phyloP scores from a whole-genome alignment of 2,113 vertebrate genomes.

The Lepisosteus osseus region DNA sequence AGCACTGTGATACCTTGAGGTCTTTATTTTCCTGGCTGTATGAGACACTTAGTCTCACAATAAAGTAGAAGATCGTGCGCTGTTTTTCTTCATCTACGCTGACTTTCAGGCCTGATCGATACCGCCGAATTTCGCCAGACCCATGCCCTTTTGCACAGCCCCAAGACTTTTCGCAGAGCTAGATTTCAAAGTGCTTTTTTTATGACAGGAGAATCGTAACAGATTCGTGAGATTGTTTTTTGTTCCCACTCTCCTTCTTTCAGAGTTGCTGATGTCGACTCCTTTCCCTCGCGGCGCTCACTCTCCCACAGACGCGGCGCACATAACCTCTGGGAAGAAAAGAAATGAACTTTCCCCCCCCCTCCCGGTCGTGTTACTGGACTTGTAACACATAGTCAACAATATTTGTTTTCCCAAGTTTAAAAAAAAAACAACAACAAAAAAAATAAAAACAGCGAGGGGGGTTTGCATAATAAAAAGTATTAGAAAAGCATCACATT shows the following conservation, averaged over 20 bases:
- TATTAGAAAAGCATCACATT: constrained; percentile 14
- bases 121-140: no score
- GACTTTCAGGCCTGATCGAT: no score
- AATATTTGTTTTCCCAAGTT: not conserved
- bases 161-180: not conserved
- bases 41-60: no score
- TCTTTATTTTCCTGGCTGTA: no score
- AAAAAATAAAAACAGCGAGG: no score
- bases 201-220: constrained; percentile 6
- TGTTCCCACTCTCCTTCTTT: not conserved
- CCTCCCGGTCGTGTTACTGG: not conserved
- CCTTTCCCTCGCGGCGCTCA: constrained; percentile 25
- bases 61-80: no score
- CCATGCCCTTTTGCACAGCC: no score
- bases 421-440: no score
- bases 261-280: constrained; percentile 22
- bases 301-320: constrained; percentile 9
- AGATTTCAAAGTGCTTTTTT: constrained; percentile 1
- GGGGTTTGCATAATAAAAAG: constrained; percentile 1
- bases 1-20: no score
- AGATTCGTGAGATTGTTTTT: constrained; percentile 15
- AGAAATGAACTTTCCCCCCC: not conserved
- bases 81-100: no score
- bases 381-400: constrained; percentile 9
- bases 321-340: not conserved